These are phyloP conservation scores for Papilio polyxenes DNA, from an alignment of 1,140 invertebrate species.

Conservation along the genomic window DNA sequence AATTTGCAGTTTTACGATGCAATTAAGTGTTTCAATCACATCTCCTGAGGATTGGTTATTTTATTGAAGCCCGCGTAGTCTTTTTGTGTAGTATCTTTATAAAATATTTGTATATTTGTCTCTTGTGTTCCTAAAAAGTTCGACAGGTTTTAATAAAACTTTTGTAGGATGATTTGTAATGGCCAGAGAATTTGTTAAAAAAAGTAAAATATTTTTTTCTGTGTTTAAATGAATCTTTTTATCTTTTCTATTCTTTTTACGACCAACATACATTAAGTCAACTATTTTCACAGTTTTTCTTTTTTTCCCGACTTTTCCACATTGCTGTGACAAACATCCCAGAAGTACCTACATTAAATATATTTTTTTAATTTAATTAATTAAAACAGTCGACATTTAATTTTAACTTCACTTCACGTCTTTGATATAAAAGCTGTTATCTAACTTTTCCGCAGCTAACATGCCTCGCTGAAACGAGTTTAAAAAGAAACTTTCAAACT, in stretches of 20 bases:
- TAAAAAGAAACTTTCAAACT: slow-evolving; percentile 19
- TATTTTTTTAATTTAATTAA: not conserved
- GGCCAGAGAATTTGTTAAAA: no score
- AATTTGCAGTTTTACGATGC: not conserved
- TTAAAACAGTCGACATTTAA: not conserved
- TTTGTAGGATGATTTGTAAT: no score
- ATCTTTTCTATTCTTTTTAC: no score
- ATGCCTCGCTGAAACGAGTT: slow-evolving; percentile 10
- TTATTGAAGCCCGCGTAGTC: not conserved
- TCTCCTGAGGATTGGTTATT: not conserved
- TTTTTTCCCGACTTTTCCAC: not conserved
- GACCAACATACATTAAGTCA: not conserved
- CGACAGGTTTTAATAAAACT: no score
- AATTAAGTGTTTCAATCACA: not conserved
- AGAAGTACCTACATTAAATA: not conserved
- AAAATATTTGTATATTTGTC: no score
- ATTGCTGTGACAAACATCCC: not conserved
- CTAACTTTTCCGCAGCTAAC: slow-evolving; percentile 5
- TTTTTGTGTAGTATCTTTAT: no score
- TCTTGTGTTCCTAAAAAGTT: no score
- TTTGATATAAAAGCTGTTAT: slow-evolving; percentile 20
- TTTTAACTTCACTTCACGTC: not conserved
- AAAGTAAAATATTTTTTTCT: no score
- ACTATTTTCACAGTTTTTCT: not conserved
- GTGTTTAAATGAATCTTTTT: not conserved